Conservation (phyloP, 2,797 vertebrate genomes). For the Ara ararauna region DNA sequence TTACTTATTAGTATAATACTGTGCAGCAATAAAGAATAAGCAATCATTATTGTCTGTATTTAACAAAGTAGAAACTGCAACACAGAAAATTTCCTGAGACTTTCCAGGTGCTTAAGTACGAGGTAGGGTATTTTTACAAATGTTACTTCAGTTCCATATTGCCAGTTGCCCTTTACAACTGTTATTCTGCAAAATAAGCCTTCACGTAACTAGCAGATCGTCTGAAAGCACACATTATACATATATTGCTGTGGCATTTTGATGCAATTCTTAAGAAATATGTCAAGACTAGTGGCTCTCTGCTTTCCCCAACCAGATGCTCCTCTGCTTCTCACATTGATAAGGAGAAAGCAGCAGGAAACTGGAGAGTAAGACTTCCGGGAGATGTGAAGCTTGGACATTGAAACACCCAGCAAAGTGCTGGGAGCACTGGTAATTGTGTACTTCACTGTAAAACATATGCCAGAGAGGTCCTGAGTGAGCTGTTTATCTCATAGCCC, state of each 20-base stretch:
- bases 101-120: background rate
- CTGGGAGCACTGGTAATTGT: background rate
- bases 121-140: background rate
- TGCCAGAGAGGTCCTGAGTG: background rate
- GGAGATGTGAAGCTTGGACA: background rate
- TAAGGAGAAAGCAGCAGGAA: background rate
- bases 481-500: background rate
- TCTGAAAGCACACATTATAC: accelerated
- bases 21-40: background rate
- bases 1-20: background rate
- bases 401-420: background rate
- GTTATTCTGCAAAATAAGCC: background rate
- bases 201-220: background rate
- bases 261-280: background rate
- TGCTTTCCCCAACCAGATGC: background rate
- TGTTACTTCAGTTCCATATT: background rate
- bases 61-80: background rate
- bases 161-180: background rate
- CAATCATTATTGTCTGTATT: background rate
- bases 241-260: background rate
- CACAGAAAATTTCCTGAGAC: background rate
- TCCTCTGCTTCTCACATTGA: background rate
- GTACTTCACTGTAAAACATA: background rate
- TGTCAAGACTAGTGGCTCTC: background rate
- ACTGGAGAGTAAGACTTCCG: background rate